Conservation (phyloP, 2,888 invertebrate species). For the Scrobipalpa costella region DNA sequence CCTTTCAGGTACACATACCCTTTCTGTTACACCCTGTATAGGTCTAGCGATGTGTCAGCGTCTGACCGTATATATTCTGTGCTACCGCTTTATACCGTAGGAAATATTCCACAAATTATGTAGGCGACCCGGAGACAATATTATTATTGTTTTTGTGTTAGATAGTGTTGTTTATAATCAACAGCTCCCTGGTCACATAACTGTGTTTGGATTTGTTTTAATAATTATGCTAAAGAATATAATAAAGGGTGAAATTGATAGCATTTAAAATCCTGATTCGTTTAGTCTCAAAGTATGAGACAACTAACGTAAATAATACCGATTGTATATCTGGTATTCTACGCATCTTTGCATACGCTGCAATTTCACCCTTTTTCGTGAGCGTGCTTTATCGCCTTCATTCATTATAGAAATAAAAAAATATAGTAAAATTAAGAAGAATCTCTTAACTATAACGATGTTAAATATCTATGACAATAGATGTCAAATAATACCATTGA, state of each 20-base stretch:
- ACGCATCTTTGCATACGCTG: not conserved
- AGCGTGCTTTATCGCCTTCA: conserved; percentile 18
- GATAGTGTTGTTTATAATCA: conserved; percentile 56
- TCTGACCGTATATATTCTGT: conserved; percentile 59
- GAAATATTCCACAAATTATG: conserved; percentile 23
- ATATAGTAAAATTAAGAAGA: not conserved
- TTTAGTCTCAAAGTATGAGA: not conserved
- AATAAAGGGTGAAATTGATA: conserved; percentile 9
- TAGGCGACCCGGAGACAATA: conserved; percentile 57
- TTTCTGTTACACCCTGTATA: too few species aligned
- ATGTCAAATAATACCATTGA: not conserved
- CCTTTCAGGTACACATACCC: too few species aligned
- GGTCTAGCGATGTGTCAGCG: conserved; percentile 62
- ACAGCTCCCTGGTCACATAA: conserved; percentile 54
- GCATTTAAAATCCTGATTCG: not conserved
- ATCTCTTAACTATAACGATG: not conserved
- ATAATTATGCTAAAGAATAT: conserved; percentile 15
- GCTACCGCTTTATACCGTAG: conserved; percentile 40
- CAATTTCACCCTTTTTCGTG: conserved; percentile 17
- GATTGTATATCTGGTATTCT: too few species aligned
- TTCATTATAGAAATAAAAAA: conserved; percentile 21
- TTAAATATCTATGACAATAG: not conserved
- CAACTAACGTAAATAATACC: not conserved
- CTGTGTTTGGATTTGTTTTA: conserved; percentile 42
- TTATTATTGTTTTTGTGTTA: conserved; percentile 64